Evolutionary conservation across 2,113 vertebrate species (phyloP).

Genomic region (Elachura formosa): DNA sequence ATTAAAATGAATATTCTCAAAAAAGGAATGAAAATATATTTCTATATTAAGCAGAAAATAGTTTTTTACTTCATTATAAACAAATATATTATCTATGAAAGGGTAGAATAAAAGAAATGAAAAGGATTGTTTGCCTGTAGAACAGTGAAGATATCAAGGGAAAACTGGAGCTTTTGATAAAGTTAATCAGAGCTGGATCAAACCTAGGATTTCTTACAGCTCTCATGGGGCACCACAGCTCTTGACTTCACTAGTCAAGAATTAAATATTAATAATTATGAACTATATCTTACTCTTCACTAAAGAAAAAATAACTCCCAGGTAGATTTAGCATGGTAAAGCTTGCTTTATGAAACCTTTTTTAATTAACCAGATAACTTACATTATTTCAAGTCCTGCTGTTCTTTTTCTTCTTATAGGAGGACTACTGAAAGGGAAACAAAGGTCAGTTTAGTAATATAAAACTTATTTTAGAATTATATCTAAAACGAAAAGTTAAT

Average conservation of each 20-base stretch:
- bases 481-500: background rate
- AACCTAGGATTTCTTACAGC: background rate
- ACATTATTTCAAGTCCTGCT: background rate
- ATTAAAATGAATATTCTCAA: background rate
- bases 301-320: background rate
- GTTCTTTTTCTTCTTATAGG: background rate
- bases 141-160: background rate
- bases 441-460: background rate
- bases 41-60: background rate
- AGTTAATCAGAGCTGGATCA: background rate
- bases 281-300: background rate
- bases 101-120: background rate
- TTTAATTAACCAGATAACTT: constrained; percentile 12
- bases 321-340: background rate
- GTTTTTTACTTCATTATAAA: background rate
- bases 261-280: background rate
- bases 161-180: background rate
- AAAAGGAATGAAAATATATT: background rate
- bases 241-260: background rate
- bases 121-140: background rate
- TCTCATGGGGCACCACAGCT: background rate
- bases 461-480: background rate
- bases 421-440: background rate
- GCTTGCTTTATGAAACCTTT: constrained; percentile 14
- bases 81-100: background rate